phyloP scores from a whole-genome alignment of 2,797 vertebrate genomes.

The Masticophis lateralis region DNA sequence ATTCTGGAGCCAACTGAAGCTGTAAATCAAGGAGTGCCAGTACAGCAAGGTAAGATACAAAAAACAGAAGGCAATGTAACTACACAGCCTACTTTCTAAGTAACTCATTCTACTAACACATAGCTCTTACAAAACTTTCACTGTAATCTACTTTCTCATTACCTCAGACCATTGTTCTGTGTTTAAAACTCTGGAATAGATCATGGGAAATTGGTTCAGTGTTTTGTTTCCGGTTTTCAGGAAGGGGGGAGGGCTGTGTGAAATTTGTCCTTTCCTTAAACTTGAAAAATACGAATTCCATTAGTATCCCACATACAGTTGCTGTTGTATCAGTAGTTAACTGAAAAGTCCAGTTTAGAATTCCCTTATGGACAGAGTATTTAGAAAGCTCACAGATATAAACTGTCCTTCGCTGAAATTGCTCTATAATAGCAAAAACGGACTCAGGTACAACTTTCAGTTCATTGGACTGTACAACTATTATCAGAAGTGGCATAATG shows the following conservation, averaged over 20 bases:
- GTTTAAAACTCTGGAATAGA: neutral
- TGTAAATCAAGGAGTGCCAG: neutral
- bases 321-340: neutral
- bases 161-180: neutral
- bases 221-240: neutral
- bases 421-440: neutral
- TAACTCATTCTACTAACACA: neutral
- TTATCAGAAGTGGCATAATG: constrained; percentile 1
- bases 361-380: neutral
- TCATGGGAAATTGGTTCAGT: neutral
- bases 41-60: neutral
- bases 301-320: neutral
- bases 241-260: neutral
- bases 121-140: neutral
- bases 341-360: neutral
- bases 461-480: neutral
- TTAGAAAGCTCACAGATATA: neutral
- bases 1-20: neutral
- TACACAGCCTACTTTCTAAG: neutral
- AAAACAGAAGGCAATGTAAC: neutral
- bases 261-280: neutral
- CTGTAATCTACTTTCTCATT: neutral
- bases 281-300: neutral
- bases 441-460: neutral
- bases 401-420: neutral